Evolutionary conservation across 2,797 vertebrate genomes (phyloP).

Genomic region (Echeneis naucrates): DNA sequence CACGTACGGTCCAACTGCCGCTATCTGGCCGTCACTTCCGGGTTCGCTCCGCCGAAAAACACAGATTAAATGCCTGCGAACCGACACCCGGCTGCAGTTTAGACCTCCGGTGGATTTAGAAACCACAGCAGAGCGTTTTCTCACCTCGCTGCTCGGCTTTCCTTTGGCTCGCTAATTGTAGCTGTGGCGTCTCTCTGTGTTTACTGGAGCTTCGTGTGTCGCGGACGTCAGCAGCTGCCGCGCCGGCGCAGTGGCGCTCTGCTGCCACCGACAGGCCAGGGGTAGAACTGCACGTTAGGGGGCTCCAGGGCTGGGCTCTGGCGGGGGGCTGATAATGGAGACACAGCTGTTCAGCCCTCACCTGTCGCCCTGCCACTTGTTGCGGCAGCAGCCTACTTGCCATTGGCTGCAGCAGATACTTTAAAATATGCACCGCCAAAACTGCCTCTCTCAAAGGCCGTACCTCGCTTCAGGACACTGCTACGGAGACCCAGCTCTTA

Average conservation of each 20-base stretch:
- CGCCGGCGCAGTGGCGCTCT: not conserved
- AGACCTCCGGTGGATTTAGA: fast-evolving
- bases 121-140: not conserved
- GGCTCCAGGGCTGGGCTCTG: too few relatives aligned
- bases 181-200: slow-evolving; percentile 27
- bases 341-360: slow-evolving; percentile 43
- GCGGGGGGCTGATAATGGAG: too few relatives aligned
- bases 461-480: slow-evolving; percentile 2
- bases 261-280: slow-evolving; percentile 67
- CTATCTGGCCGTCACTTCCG: not conserved
- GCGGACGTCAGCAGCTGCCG: not conserved
- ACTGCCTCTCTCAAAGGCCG: not conserved
- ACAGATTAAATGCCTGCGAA: not conserved
- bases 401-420: slow-evolving; percentile 34
- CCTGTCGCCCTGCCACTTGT: slow-evolving; percentile 44
- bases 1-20: not conserved
- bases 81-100: fast-evolving
- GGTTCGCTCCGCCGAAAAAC: not conserved
- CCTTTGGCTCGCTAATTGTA: not conserved
- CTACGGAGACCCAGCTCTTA: not conserved
- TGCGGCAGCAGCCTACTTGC: not conserved
- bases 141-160: slow-evolving; percentile 43
- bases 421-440: slow-evolving; percentile 51
- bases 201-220: slow-evolving; percentile 46
- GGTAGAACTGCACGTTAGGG: slow-evolving; percentile 43